Evolutionary conservation across 2,888 invertebrate species (phyloP).

Genomic region (Drosophila macrospina): DNA sequence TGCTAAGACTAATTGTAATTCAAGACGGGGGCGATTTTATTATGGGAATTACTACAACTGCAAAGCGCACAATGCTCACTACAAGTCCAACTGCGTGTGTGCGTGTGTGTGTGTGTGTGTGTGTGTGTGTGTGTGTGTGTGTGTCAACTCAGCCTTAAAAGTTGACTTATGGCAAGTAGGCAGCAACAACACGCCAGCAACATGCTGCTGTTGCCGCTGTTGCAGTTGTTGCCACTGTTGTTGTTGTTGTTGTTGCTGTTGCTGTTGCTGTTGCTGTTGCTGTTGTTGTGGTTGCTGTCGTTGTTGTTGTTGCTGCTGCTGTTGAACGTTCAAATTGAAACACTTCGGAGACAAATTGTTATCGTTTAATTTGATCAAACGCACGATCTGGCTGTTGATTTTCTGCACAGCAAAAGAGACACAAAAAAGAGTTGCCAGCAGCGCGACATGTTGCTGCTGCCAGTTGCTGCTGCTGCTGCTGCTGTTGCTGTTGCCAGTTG

Average conservation of each 20-base stretch:
- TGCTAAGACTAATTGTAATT: slow-evolving; percentile 83
- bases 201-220: slow-evolving; percentile 57
- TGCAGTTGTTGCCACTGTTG: slow-evolving; percentile 29
- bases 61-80: slow-evolving; percentile 45
- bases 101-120: slow-evolving; percentile 28
- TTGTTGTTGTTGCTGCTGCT: slow-evolving; percentile 28
- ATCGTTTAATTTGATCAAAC: slow-evolving; percentile 85
- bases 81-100: slow-evolving; percentile 19
- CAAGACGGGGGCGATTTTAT: slow-evolving; percentile 85
- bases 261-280: slow-evolving; percentile 33
- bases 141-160: slow-evolving; percentile 64
- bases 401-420: slow-evolving; percentile 37
- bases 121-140: slow-evolving; percentile 34
- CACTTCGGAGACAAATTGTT: slow-evolving; percentile 85
- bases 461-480: slow-evolving; percentile 7
- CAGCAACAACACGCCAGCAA: slow-evolving; percentile 61
- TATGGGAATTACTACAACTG: slow-evolving; percentile 84
- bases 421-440: slow-evolving; percentile 29
- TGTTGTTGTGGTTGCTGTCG: slow-evolving; percentile 37
- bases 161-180: slow-evolving; percentile 75
- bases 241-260: slow-evolving; percentile 25
- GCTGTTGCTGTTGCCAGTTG: slow-evolving; percentile 20
- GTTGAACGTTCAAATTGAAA: slow-evolving; percentile 83
- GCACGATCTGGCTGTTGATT: slow-evolving; percentile 83
- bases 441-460: slow-evolving; percentile 52